Conservation (phyloP, 1,140 invertebrate genomes). For the Nylanderia fulva region DNA sequence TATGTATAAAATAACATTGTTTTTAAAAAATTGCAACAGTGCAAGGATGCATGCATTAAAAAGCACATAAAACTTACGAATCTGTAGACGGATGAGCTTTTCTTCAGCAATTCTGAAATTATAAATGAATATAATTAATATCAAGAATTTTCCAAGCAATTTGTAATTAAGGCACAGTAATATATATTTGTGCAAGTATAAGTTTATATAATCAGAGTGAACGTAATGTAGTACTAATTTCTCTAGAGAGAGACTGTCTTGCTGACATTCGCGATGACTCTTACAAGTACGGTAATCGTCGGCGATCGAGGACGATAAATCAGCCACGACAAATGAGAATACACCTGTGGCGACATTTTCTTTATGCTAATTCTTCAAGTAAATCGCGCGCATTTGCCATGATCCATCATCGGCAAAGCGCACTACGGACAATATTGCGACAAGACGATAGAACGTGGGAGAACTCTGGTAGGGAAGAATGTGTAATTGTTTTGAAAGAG, state of each 20-base stretch:
- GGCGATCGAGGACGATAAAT: constrained; percentile 33
- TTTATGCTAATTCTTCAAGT: constrained; percentile 40
- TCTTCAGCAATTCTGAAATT: constrained; percentile 1
- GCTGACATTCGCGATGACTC: background rate
- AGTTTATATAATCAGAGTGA: background rate
- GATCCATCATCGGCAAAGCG: constrained; percentile 28
- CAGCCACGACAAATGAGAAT: constrained; percentile 47
- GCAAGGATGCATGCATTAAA: background rate
- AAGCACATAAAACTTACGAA: constrained; percentile 16
- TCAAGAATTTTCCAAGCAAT: background rate
- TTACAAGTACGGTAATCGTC: constrained; percentile 36
- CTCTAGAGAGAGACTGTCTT: background rate
- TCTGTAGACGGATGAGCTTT: background rate
- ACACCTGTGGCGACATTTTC: constrained; percentile 41
- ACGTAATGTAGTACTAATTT: background rate
- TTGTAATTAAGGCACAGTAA: background rate
- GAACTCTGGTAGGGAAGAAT: constrained; percentile 79
- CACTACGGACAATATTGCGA: constrained; percentile 28
- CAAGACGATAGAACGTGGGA: constrained; percentile 79
- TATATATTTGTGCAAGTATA: background rate
- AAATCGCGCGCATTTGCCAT: constrained; percentile 33
- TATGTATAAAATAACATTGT: background rate
- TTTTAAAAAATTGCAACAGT: background rate
- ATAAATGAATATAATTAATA: background rate
- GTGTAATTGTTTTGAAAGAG: constrained; percentile 83